Percentiles rank a stretch among this genome's conserved stretches.
Conservation (phyloP, 2,113 vertebrate genomes). For the Dasyurus viverrinus region DNA sequence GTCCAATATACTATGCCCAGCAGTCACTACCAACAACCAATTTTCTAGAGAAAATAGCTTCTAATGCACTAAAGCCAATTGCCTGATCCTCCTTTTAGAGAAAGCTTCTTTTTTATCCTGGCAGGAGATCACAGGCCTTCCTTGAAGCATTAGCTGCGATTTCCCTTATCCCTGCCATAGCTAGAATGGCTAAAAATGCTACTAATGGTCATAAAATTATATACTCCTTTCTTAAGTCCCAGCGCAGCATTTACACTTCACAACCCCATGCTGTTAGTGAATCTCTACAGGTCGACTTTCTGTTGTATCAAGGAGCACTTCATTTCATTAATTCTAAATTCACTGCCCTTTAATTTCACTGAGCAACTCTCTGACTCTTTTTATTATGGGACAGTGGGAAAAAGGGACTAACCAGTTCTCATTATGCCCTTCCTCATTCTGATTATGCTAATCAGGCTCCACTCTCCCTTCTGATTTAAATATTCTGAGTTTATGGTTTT, state of each 20-base stretch:
- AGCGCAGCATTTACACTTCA: slow-evolving; percentile 41
- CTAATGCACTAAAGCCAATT: neutral
- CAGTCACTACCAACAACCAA: neutral
- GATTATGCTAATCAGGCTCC: neutral
- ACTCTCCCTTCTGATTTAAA: neutral
- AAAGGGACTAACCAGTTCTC: neutral
- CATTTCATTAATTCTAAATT: slow-evolving; percentile 46
- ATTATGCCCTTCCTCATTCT: neutral
- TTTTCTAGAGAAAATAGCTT: slow-evolving; percentile 42
- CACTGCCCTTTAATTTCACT: slow-evolving; percentile 31
- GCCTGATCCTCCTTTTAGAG: neutral
- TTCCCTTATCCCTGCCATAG: slow-evolving; percentile 55
- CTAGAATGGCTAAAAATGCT: slow-evolving; percentile 20
- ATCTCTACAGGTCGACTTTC: slow-evolving; percentile 53
- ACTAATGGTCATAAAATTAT: slow-evolving; percentile 64
- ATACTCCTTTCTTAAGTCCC: slow-evolving; percentile 55
- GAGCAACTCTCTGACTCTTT: neutral
- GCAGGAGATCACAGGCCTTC: neutral
- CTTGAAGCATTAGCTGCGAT: slow-evolving; percentile 57
- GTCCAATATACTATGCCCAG: neutral
- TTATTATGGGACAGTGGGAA: neutral
- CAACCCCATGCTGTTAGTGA: slow-evolving; percentile 50
- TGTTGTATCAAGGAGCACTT: slow-evolving; percentile 21
- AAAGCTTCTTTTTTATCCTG: slow-evolving; percentile 35
- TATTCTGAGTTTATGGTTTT: neutral